Evolutionary conservation across 2,113 vertebrate genomes (phyloP).

Genomic region (Cardinalis cardinalis): DNA sequence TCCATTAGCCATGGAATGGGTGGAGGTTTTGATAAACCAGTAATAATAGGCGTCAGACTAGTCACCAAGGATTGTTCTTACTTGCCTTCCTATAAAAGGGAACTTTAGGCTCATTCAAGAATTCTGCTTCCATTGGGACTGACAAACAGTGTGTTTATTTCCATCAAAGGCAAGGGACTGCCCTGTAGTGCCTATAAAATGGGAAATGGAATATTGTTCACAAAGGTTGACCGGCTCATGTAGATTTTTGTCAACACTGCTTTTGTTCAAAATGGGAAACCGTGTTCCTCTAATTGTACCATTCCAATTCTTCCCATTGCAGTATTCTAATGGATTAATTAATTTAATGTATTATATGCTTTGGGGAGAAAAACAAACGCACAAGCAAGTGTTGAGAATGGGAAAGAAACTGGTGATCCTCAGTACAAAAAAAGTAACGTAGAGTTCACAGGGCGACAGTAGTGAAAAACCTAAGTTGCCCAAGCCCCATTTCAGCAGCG

Average conservation of each 20-base stretch:
- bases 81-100: conserved; percentile 31
- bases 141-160: not conserved
- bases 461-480: not conserved
- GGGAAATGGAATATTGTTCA: conserved; percentile 31
- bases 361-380: no score
- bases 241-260: not conserved
- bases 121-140: conserved; percentile 11
- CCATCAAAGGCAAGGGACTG: conserved; percentile 12
- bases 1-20: not conserved
- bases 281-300: conserved; percentile 30
- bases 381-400: not conserved
- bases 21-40: conserved; percentile 21
- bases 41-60: conserved; percentile 14
- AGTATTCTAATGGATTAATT: not conserved
- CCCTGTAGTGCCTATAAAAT: not conserved
- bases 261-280: conserved; percentile 25
- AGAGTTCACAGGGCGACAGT: not conserved
- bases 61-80: conserved; percentile 1
- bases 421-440: not conserved
- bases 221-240: not conserved
- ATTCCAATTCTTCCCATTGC: not conserved
- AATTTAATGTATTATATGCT: not conserved
- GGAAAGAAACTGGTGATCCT: not conserved
- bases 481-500: not conserved
- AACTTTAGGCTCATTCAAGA: conserved; percentile 12